Percentiles rank a stretch among this genome's conserved stretches.
Conservation (phyloP, 2,797 vertebrate species). For the Gephyroberyx darwinii region DNA sequence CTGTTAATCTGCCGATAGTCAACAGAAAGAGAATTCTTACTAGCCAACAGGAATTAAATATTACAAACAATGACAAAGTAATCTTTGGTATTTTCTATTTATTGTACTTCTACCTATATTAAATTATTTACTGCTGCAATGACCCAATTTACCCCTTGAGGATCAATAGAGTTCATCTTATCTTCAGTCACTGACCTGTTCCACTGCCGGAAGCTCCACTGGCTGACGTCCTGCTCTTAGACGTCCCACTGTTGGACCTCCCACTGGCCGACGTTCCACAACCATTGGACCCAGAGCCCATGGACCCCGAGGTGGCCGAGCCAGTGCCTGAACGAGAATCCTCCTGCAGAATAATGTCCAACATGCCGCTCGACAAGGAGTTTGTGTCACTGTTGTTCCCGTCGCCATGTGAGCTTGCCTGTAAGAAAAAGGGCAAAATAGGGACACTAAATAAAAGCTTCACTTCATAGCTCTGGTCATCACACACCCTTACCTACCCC, state of each 20-base stretch:
- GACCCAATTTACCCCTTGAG: background rate
- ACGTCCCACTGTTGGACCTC: conserved; percentile 79
- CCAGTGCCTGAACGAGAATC: conserved; percentile 88
- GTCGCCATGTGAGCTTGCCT: conserved; percentile 78
- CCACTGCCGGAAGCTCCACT: conserved; percentile 78
- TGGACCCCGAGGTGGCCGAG: conserved; percentile 89
- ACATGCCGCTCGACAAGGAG: conserved; percentile 88
- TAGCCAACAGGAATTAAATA: background rate
- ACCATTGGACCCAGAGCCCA: conserved; percentile 88
- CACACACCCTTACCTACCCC: conserved; percentile 10
- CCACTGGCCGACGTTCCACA: conserved; percentile 84
- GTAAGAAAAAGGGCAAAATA: conserved; percentile 33
- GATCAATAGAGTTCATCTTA: background rate
- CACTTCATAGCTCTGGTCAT: background rate
- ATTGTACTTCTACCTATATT: background rate
- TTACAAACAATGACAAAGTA: background rate
- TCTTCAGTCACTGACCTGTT: conserved; percentile 60
- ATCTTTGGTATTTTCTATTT: background rate
- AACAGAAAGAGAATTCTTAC: background rate
- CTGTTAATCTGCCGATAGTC: background rate
- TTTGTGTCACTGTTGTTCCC: conserved; percentile 85
- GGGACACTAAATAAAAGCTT: conserved; percentile 17
- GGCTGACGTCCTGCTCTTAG: conserved; percentile 78
- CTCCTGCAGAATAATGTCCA: conserved; percentile 89
- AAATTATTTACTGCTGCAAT: no score